Evolutionary conservation across 2,888 invertebrate genomes (phyloP).

Genomic region (Cheilosia pagana): DNA sequence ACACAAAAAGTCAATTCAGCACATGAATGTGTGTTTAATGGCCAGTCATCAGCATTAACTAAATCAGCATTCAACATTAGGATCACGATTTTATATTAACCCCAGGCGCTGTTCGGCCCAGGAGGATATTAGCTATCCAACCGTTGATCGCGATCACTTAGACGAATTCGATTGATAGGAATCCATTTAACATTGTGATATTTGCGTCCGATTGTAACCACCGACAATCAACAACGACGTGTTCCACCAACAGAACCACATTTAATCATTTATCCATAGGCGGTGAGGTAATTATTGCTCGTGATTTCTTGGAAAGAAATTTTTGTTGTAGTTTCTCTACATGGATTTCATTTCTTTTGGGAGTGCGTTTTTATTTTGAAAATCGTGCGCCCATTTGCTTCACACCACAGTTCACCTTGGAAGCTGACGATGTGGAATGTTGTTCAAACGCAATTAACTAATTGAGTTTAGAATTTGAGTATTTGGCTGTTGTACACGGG

Average conservation of each 20-base stretch:
- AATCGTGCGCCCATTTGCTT: constrained; percentile 53
- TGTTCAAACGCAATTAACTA: constrained; percentile 55
- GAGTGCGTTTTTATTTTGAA: constrained; percentile 50
- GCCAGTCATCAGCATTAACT: constrained; percentile 37
- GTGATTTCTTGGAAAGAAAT: constrained; percentile 59
- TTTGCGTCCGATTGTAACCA: constrained; percentile 30
- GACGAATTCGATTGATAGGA: constrained; percentile 58
- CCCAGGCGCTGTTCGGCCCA: constrained; percentile 14
- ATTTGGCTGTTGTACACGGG: constrained; percentile 30
- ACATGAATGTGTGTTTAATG: constrained; percentile 46
- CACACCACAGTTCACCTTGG: constrained; percentile 51
- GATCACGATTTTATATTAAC: constrained; percentile 57
- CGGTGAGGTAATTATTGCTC: constrained; percentile 61
- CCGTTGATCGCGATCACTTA: constrained; percentile 42
- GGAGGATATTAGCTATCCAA: constrained; percentile 42
- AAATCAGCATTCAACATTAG: constrained; percentile 45
- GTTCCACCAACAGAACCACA: constrained; percentile 31
- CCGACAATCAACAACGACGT: constrained; percentile 16
- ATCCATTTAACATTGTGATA: constrained; percentile 54
- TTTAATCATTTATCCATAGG: constrained; percentile 61
- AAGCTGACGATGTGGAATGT: constrained; percentile 52
- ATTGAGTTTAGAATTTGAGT: constrained; percentile 63
- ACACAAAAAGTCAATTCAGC: constrained; percentile 28
- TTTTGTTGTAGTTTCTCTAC: constrained; percentile 41
- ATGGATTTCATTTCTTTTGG: constrained; percentile 47